Percentiles rank a stretch among this genome's conserved stretches.
phyloP scores from a whole-genome alignment of 2,888 invertebrate genomes.

The Lumbricus terrestris region DNA sequence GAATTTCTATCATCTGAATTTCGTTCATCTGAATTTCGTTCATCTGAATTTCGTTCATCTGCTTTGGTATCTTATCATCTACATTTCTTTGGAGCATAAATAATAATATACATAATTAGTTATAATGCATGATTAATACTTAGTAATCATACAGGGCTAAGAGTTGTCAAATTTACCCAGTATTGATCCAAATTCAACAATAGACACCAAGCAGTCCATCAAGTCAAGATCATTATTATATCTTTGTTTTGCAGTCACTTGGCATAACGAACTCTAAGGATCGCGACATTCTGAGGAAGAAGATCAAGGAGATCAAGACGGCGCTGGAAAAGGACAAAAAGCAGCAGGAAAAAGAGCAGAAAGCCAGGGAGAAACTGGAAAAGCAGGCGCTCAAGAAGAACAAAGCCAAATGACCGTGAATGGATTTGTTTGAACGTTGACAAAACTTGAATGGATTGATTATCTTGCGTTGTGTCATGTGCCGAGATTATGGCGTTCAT shows the following conservation, averaged over 20 bases:
- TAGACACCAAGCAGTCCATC: not conserved
- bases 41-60: too few relatives aligned
- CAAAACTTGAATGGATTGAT: not conserved
- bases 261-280: slow-evolving; percentile 62
- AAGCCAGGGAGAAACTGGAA: slow-evolving; percentile 72
- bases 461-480: not conserved
- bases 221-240: not conserved
- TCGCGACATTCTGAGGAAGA: slow-evolving; percentile 63
- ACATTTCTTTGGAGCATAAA: too few relatives aligned
- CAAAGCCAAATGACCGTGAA: slow-evolving; percentile 22
- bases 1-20: too few relatives aligned
- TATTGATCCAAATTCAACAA: not conserved
- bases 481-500: not conserved
- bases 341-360: slow-evolving; percentile 80
- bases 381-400: slow-evolving; percentile 31
- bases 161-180: not conserved
- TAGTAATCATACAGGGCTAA: not conserved
- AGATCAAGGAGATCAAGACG: slow-evolving; percentile 62
- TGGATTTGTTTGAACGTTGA: not conserved
- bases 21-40: too few relatives aligned
- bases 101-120: too few relatives aligned
- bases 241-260: slow-evolving; percentile 58
- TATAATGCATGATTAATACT: too few relatives aligned
- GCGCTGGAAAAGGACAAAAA: slow-evolving; percentile 63
- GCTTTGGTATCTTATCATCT: too few relatives aligned